Evolutionary conservation across 1,140 invertebrate species (phyloP).

Genomic region (Panulirus ornatus): DNA sequence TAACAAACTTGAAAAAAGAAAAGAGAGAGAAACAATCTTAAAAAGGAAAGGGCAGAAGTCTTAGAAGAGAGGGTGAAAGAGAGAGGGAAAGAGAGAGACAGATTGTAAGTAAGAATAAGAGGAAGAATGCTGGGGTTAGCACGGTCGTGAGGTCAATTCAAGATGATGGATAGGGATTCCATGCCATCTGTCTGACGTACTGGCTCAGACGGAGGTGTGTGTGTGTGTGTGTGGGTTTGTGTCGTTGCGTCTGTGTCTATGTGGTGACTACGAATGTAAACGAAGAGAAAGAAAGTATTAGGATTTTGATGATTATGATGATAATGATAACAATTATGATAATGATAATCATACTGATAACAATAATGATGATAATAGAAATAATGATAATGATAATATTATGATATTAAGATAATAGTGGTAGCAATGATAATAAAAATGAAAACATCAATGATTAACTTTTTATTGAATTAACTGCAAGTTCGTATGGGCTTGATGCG

Average conservation of each 20-base stretch:
- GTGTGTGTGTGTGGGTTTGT: neutral
- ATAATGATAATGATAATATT: too few relatives aligned
- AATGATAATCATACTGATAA: too few relatives aligned
- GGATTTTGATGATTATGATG: too few relatives aligned
- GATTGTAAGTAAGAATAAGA: neutral
- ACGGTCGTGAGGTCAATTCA: neutral
- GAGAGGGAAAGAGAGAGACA: neutral
- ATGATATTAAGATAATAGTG: too few relatives aligned
- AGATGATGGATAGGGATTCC: slow-evolving; percentile 1
- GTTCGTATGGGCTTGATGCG: too few relatives aligned
- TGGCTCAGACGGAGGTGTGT: neutral
- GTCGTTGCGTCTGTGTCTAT: too few relatives aligned
- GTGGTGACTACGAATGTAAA: neutral
- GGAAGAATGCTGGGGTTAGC: neutral
- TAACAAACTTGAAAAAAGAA: neutral
- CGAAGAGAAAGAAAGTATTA: neutral
- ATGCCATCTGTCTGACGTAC: neutral
- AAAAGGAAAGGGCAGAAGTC: neutral
- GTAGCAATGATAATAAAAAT: too few relatives aligned
- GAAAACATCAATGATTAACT: neutral
- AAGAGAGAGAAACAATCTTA: neutral
- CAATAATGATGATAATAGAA: too few relatives aligned
- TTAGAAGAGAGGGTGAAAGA: neutral
- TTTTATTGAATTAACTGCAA: too few relatives aligned
- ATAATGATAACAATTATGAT: too few relatives aligned